Evolutionary conservation across 2,888 invertebrate species (phyloP).

Genomic region (Deilephila porcellus): DNA sequence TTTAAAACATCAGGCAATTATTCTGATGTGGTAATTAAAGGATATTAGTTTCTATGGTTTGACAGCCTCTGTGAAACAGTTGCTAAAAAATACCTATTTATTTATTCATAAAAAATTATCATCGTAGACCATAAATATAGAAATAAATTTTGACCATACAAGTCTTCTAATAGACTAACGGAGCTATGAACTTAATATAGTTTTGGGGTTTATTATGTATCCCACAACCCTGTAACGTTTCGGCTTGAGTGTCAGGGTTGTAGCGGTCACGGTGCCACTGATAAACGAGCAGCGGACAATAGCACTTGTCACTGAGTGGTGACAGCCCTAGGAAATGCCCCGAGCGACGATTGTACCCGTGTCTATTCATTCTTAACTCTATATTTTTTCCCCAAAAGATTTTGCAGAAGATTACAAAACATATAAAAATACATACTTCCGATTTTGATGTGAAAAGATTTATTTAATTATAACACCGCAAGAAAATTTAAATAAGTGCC

Average conservation of each 20-base stretch:
- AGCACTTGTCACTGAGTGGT: slow-evolving; percentile 22
- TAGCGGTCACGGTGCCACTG: slow-evolving; percentile 32
- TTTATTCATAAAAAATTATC: too few relatives aligned
- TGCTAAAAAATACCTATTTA: too few relatives aligned
- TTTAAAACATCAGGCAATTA: too few relatives aligned
- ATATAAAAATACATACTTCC: neutral
- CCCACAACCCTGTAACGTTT: neutral
- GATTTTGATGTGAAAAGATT: neutral
- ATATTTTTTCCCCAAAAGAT: neutral
- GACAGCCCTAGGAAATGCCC: slow-evolving; percentile 21
- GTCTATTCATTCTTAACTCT: neutral
- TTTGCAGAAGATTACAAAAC: neutral
- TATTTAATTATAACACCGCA: too few relatives aligned
- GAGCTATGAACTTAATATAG: neutral
- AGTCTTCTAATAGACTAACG: too few relatives aligned
- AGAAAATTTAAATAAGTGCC: too few relatives aligned
- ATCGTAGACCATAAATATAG: too few relatives aligned
- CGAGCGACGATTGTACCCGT: neutral
- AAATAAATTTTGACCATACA: too few relatives aligned
- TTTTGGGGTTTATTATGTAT: neutral
- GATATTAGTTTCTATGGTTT: too few relatives aligned
- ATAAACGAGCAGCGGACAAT: slow-evolving; percentile 36
- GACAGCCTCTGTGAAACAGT: too few relatives aligned
- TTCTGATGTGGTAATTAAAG: too few relatives aligned
- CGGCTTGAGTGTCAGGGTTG: neutral